Conservation (phyloP, 2,888 invertebrate species). For the Siphonodentalium dalli region DNA sequence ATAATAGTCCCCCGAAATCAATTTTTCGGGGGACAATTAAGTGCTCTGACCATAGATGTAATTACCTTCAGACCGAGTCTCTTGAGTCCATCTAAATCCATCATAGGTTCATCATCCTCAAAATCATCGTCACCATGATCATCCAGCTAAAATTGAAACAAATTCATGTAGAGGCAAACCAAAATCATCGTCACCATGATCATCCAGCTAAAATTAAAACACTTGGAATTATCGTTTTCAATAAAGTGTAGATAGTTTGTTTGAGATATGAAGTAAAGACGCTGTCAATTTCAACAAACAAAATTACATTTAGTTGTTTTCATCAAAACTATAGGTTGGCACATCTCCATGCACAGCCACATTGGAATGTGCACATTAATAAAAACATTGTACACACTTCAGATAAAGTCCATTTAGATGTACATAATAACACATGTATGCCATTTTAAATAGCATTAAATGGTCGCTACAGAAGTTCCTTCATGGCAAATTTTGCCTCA, state of each 20-base stretch:
- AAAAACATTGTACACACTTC: no score
- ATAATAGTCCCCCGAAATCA: no score
- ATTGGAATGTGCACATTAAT: no score
- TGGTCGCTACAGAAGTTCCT: no score
- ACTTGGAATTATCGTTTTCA: not conserved
- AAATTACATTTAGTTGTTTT: not conserved
- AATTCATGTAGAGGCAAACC: no score
- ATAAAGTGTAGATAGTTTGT: not conserved
- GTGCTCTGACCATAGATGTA: no score
- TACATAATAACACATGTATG: no score
- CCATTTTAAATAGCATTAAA: no score
- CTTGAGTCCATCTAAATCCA: slow-evolving; percentile 72
- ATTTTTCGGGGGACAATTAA: no score
- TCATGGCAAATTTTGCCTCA: no score
- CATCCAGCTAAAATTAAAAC: slow-evolving; percentile 20
- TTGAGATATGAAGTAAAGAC: not conserved
- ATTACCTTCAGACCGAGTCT: slow-evolving; percentile 47
- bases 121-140: slow-evolving; percentile 72
- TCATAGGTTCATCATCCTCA: slow-evolving; percentile 70
- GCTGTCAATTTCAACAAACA: not conserved
- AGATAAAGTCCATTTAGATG: no score
- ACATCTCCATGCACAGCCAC: no score
- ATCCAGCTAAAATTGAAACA: slow-evolving; percentile 17
- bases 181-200: slow-evolving; percentile 72
- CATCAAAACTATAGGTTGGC: not conserved